Percentiles rank a stretch among this genome's conserved stretches.
Evolutionary conservation across 2,113 vertebrate genomes (phyloP).

Genomic region (Sinocyclocheilus maitianheensis): DNA sequence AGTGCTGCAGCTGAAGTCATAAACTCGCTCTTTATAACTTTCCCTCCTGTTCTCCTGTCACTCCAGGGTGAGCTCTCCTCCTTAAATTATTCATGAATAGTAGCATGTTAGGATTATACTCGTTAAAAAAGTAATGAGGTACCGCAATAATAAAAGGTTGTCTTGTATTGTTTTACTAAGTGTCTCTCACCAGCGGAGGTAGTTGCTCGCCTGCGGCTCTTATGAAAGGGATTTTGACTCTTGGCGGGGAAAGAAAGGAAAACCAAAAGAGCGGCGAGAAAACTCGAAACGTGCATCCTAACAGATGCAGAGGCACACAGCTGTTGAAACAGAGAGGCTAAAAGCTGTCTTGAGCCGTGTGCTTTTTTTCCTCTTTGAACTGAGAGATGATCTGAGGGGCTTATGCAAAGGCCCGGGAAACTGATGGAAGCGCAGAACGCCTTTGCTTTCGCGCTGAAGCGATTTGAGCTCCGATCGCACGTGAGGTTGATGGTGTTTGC

Average conservation of each 20-base stretch:
- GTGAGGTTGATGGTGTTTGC: slow-evolving; percentile 1
- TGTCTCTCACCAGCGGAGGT: slow-evolving; percentile 64
- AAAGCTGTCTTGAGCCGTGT: slow-evolving; percentile 70
- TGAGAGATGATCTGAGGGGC: slow-evolving; percentile 72
- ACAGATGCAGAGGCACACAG: slow-evolving; percentile 23
- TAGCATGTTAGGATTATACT: slow-evolving; percentile 71
- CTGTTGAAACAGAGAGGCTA: slow-evolving; percentile 58
- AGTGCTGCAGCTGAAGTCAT: slow-evolving; percentile 26
- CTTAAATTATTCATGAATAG: slow-evolving; percentile 76
- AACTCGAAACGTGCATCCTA: slow-evolving; percentile 58
- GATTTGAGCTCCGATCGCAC: neutral
- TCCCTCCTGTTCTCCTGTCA: slow-evolving; percentile 55
- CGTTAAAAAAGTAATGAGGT: slow-evolving; percentile 78
- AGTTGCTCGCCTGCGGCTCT: slow-evolving; percentile 61
- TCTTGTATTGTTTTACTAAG: slow-evolving; percentile 72
- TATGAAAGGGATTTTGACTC: slow-evolving; percentile 65
- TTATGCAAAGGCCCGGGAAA: slow-evolving; percentile 66
- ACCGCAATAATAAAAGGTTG: slow-evolving; percentile 69
- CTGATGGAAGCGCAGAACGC: slow-evolving; percentile 56
- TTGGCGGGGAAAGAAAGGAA: slow-evolving; percentile 58
- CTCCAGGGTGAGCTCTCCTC: slow-evolving; percentile 53
- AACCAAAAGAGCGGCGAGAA: slow-evolving; percentile 62
- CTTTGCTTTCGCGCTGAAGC: slow-evolving; percentile 4
- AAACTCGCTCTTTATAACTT: slow-evolving; percentile 20
- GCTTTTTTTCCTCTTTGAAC: slow-evolving; percentile 73